Evolutionary conservation across 2,888 invertebrate species (phyloP), one percentile per base, ranked within the genome.

Genomic region (Epinotia nisella): DNA sequence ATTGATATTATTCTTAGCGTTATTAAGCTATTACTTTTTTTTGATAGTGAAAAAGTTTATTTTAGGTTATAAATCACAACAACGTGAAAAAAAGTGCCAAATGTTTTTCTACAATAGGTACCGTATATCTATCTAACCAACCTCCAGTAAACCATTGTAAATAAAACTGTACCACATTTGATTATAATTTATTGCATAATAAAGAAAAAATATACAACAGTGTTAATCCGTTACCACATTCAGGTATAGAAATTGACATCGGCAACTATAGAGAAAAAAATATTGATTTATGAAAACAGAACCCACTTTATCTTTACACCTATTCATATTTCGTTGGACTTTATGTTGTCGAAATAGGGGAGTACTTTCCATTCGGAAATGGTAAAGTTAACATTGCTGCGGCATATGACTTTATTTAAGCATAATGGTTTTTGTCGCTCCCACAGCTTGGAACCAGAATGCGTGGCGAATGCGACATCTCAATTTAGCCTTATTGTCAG

Each of bases 401-500:
- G 67, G 68, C 56, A 75, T 62, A 73, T 75, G 75, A 75, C 70
- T 72, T 75, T 70, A 72, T 75, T 73, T 70, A 58, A 73, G 41
- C 58, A 67, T 70, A 61, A 70, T 73, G 70, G 70, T 65, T 56
- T 73, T 74, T 72, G 72, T 70, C 66, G 72, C 61, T 75, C 69
- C 71, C 71, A 74, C 69, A 73, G 72, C 58, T 69, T 72, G 58
- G 35, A 61, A 75, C 69, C 73, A 73, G 71, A 74, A 70, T 73
- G 75, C 75, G 74, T 76, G 68, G 67, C 76, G 71, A 76, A 75
- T 74, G 74, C 61, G 76, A 78, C 72, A 75, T 76, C 75, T 78
- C 76, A 78, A 78, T 78, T 78, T 78, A 73, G 70, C 56, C 62
- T 70, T 70, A 78, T 78, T 78, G 78, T 78, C 75, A 51, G 64